Conservation (phyloP, 2,797 vertebrate genomes). For the Todus mexicanus region DNA sequence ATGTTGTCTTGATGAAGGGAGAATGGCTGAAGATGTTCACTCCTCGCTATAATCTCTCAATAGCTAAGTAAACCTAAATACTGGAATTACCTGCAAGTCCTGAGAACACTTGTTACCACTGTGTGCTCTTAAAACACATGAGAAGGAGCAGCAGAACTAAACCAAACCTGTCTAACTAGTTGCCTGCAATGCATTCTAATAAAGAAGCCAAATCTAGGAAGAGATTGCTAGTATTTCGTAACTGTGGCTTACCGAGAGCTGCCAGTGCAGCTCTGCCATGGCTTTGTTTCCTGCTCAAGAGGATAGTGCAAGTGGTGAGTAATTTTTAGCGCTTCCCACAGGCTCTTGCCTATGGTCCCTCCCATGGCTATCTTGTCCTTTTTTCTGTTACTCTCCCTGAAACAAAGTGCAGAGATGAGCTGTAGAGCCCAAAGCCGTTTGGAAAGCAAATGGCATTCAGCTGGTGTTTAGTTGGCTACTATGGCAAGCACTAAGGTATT, state of each 20-base stretch:
- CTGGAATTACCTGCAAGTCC: background rate
- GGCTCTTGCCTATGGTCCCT: background rate
- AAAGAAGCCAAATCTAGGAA: background rate
- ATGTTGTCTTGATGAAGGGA: background rate
- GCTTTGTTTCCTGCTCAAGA: background rate
- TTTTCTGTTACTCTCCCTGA: background rate
- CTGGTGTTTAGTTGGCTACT: background rate
- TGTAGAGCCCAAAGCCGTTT: background rate
- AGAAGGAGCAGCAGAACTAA: background rate
- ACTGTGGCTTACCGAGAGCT: background rate
- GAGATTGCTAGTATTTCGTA: background rate
- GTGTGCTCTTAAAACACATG: background rate
- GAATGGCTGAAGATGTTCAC: background rate
- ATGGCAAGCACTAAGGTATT: background rate
- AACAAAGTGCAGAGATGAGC: background rate
- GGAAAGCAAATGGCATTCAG: background rate
- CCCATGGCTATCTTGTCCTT: background rate
- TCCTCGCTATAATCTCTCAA: background rate
- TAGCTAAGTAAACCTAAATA: background rate
- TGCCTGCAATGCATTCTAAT: background rate
- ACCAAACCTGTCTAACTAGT: background rate
- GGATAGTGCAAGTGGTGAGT: background rate
- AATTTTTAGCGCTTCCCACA: background rate
- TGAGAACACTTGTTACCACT: background rate
- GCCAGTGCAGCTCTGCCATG: accelerated